A percentile compares a stretch with the other conserved stretches of the same genome.
Conservation (phyloP, 2,113 vertebrate genomes). For the Cyanistes caeruleus region DNA sequence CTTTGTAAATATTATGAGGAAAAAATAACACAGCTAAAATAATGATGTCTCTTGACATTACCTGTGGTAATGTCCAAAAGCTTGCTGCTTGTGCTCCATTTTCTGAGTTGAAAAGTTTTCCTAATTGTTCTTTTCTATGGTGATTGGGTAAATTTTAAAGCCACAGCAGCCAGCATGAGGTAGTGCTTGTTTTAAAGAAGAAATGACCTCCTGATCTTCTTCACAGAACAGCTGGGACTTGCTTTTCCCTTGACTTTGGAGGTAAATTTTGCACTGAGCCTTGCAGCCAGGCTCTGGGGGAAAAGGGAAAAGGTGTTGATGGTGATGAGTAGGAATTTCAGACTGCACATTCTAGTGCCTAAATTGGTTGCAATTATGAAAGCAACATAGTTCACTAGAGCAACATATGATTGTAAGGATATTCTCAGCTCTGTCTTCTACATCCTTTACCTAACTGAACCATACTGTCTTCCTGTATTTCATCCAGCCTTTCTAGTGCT, state of each 20-base stretch:
- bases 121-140: rapidly evolving
- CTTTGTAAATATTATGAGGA: background rate
- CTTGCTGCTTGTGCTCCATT: background rate
- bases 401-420: background rate
- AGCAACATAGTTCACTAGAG: background rate
- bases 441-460: background rate
- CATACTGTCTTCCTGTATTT: background rate
- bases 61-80: background rate
- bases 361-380: background rate
- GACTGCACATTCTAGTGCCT: background rate
- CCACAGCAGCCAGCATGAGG: background rate
- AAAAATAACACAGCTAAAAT: background rate
- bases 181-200: background rate
- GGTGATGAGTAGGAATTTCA: background rate
- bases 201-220: background rate
- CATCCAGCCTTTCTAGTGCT: background rate
- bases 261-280: background rate
- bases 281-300: background rate
- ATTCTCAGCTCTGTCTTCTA: background rate
- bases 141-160: background rate
- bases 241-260: background rate
- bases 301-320: background rate
- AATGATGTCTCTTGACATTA: background rate
- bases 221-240: background rate
- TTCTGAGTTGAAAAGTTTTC: background rate